Conservation (phyloP, 1,140 invertebrate genomes). For the Dryas iulia region DNA sequence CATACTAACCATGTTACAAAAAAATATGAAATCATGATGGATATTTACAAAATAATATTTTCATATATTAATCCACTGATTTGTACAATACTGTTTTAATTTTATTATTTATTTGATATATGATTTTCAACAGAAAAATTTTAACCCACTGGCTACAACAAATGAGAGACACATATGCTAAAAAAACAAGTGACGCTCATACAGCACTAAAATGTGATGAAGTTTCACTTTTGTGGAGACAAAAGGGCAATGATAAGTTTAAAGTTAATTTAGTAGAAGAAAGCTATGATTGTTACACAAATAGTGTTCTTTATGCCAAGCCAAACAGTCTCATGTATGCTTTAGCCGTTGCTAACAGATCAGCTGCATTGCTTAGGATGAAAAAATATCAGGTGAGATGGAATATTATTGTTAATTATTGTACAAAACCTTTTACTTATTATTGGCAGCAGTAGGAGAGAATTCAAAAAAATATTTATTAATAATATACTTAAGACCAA, state of each 20-base stretch:
- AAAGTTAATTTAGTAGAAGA: conserved; percentile 48
- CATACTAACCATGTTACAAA: too few relatives aligned
- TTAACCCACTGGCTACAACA: conserved; percentile 59
- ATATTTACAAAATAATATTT: too few relatives aligned
- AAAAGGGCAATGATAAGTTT: conserved; percentile 64
- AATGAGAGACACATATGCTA: conserved; percentile 55
- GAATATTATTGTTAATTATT: not conserved
- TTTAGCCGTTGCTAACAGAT: conserved; percentile 64
- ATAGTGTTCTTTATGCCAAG: conserved; percentile 59
- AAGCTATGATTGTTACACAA: conserved; percentile 60
- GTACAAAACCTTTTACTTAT: not conserved
- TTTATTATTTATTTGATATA: not conserved
- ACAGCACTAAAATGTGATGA: conserved; percentile 62
- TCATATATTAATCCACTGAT: too few relatives aligned
- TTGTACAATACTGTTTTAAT: too few relatives aligned
- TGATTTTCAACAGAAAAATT: conserved; percentile 47
- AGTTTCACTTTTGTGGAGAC: conserved; percentile 56
- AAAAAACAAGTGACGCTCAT: conserved; percentile 49
- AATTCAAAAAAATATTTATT: too few relatives aligned
- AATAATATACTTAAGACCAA: too few relatives aligned
- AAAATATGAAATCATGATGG: too few relatives aligned
- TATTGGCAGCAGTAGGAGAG: too few relatives aligned
- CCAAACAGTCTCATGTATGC: conserved; percentile 58
- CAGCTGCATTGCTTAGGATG: conserved; percentile 56
- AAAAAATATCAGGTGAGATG: conserved; percentile 56